Evolutionary conservation across 2,888 invertebrate genomes (phyloP), one percentile per base, ranked within the genome.

Genomic region (Halictus quadricinctus): DNA sequence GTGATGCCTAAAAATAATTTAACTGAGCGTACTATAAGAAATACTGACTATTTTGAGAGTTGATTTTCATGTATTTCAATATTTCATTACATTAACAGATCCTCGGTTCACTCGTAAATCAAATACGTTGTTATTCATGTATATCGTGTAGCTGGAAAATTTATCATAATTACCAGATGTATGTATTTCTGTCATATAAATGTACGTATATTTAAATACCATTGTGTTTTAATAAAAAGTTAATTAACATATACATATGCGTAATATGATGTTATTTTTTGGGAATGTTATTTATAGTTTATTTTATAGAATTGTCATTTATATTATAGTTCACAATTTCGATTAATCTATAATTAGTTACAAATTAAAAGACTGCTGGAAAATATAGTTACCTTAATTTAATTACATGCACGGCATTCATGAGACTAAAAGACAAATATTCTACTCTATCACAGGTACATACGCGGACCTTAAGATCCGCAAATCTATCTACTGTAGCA

Each of bases 381-480:
- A 80, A 80, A 80, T 78, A 82, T 69, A 18, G 29, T 58, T 75
- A 82, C 69, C 69, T 72, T 82, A 79, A 72, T 76, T 75, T 86
- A 87, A 80, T 87, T 82, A 87, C 87, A 87, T 87, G 87, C 80
- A 87, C 58, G 80, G 43, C 84, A 75, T 82, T 78, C 36, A 25
- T 76, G 75, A 81, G 80, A 75, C 85, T 85, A 83, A 88, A 83
- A 41, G 91, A 91, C 91, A 92, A 73, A 88, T 92, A 91, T 91
- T 90, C 92, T 92, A 91, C 86, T 91, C 90, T 92, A 92, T 93
- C 91, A 92, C 93, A 93, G 93, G 90, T 92, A 90, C 91, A 89
- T 91, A 93, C 91, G 91, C 91, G 91, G 88, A 89, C 91, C 85
- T 87, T 88, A 87, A 88, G 78, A 86, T 88, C 79, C 84, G 84